Evolutionary conservation across 2,113 vertebrate species (phyloP).

Genomic region (Plestiodon gilberti): DNA sequence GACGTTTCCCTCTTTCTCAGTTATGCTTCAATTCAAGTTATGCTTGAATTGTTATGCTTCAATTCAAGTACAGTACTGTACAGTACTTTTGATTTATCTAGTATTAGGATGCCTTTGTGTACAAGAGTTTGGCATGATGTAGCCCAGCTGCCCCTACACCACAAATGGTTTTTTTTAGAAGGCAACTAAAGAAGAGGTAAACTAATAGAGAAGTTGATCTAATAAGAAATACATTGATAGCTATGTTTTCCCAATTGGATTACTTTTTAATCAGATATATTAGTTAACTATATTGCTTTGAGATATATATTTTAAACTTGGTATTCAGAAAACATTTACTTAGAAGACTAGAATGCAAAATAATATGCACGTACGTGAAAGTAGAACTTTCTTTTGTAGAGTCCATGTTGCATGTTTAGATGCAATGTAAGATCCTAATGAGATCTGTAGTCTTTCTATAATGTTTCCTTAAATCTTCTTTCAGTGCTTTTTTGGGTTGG

Average conservation of each 20-base stretch:
- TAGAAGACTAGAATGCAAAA: too few species aligned
- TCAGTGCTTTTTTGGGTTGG: neutral
- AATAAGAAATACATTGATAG: neutral
- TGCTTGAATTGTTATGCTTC: neutral
- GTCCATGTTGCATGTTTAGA: neutral
- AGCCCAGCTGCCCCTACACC: neutral
- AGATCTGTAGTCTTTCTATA: neutral
- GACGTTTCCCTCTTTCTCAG: neutral
- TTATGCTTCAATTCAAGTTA: neutral
- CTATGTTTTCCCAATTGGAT: neutral
- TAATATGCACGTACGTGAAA: neutral
- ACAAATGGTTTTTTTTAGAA: neutral
- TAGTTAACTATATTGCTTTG: neutral
- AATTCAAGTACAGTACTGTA: neutral
- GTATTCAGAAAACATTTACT: too few species aligned
- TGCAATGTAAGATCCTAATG: neutral
- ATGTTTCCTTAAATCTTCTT: neutral
- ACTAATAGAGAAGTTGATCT: neutral
- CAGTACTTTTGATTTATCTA: too few species aligned
- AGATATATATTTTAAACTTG: too few species aligned
- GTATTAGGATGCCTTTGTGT: too few species aligned
- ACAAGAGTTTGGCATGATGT: neutral
- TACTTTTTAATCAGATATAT: neutral
- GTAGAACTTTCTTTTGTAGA: neutral
- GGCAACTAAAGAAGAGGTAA: neutral